phyloP scores from a whole-genome alignment of 2,113 vertebrate genomes.

The Galeopterus variegatus region DNA sequence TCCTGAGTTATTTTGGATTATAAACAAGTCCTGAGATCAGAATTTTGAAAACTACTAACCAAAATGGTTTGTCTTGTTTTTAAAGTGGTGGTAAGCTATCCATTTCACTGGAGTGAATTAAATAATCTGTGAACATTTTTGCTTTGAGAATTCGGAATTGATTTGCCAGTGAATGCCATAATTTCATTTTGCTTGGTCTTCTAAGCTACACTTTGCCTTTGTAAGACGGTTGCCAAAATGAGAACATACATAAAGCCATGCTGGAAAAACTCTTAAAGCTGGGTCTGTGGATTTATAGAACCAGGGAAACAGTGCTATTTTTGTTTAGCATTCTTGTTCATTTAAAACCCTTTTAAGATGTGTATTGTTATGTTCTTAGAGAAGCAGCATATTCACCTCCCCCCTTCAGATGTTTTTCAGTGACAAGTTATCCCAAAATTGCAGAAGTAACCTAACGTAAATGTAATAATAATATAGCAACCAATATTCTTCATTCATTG shows the following conservation, averaged over 20 bases:
- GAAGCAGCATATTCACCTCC: not conserved
- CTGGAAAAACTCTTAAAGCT: not conserved
- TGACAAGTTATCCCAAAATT: not conserved
- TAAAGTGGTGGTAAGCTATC: not conserved
- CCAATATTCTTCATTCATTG: not conserved
- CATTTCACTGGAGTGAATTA: not conserved
- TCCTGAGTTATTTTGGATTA: constrained; percentile 47
- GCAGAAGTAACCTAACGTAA: constrained; percentile 28
- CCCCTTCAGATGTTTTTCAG: not conserved
- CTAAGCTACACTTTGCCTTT: not conserved
- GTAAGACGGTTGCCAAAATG: not conserved
- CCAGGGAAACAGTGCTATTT: not conserved
- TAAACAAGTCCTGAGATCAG: not conserved
- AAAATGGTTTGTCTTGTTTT: not conserved
- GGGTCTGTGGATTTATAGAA: not conserved
- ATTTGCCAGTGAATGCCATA: not conserved
- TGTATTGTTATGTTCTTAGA: not conserved
- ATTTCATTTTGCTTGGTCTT: constrained; percentile 17
- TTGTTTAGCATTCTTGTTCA: constrained; percentile 22
- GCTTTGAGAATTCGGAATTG: constrained; percentile 40
- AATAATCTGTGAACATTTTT: constrained; percentile 32
- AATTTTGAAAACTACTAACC: constrained; percentile 26
- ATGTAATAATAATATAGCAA: not conserved
- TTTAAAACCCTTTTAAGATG: constrained; percentile 22
- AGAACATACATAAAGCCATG: not conserved